Percentiles rank a stretch among this genome's conserved stretches.
Conservation (phyloP, 2,888 invertebrate species). For the Calameuta filiformis region DNA sequence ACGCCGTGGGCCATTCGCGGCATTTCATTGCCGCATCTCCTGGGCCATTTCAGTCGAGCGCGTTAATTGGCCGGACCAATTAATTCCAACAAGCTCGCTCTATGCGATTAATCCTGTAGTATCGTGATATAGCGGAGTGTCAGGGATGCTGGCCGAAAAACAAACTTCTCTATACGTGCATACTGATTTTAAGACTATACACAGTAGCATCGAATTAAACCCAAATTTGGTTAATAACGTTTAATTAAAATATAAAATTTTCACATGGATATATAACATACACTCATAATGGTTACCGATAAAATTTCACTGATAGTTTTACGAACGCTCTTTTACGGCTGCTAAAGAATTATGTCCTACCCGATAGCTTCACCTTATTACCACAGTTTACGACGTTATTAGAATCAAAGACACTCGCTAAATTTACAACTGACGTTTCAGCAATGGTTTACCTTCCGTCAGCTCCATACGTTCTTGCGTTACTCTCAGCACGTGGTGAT, state of each 20-base stretch:
- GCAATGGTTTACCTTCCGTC: not conserved
- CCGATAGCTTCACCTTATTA: not conserved
- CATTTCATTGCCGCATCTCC: slow-evolving; percentile 48
- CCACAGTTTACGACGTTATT: not conserved
- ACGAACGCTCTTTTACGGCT: not conserved
- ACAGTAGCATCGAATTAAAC: not conserved
- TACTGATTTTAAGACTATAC: not conserved
- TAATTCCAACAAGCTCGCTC: slow-evolving; percentile 64
- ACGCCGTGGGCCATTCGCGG: slow-evolving; percentile 34
- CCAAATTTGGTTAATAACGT: not conserved
- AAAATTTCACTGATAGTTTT: not conserved
- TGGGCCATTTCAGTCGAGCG: slow-evolving; percentile 53
- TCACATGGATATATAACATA: not conserved
- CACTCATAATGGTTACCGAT: not conserved
- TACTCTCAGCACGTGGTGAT: not conserved
- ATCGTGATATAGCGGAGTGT: slow-evolving; percentile 18
- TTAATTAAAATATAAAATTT: not conserved
- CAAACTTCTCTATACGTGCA: not conserved
- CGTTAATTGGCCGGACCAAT: slow-evolving; percentile 65
- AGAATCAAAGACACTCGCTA: not conserved
- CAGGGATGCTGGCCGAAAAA: not conserved
- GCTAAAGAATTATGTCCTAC: not conserved
- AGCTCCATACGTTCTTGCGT: not conserved
- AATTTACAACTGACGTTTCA: not conserved
- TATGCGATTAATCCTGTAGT: slow-evolving; percentile 54